Evolutionary conservation across 2,797 vertebrate species (phyloP), one percentile per base, ranked within the genome.

Genomic region (Mionectes olivaceus): DNA sequence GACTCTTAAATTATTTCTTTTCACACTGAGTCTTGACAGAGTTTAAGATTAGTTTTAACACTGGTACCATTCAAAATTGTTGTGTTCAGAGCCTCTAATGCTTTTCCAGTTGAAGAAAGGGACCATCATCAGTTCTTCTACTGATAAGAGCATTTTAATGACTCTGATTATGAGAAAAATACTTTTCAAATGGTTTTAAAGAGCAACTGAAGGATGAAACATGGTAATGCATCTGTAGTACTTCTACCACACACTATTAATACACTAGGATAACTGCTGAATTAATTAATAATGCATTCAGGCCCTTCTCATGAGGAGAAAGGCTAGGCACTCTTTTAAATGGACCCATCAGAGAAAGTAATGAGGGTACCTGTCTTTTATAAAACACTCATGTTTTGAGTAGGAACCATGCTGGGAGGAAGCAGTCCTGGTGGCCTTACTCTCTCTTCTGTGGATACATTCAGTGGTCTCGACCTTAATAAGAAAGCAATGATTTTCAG

Each of bases 61-160:
- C 59, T 81, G 84, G 55, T 3, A 1, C 64, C 23, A 0, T 53
- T 83, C 24, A 44, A 63, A 95, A 73, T 16, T 23, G 41, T 74
- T 71, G 24, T 52, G 24, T 73, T 87, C 43, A 59, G 50, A 44
- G 27, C 22, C 60, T 78, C 60, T 92, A 83, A 79, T 65, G 55
- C 27, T 78, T 70, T 76, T 69, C 60, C 43, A 60, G 30, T 64
- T 80, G 61, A 76, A 69, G 52, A 71, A 33, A 43, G 43, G 23
- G 32, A 91, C 64, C 19, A 57, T 28, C 59, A 78, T 9, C 68
- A 59, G 27, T 61, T 91, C 67, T 85, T 75, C 68, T 74, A n/a
- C 77, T 82, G 78, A 41, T 67, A 88, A 91, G 39, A 89, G 76
- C 61, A 55, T 70, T 91, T 89, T 93, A 93, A 88, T 84, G 80